phyloP scores from a whole-genome alignment of 2,113 vertebrate species.

The Suricata suricatta region DNA sequence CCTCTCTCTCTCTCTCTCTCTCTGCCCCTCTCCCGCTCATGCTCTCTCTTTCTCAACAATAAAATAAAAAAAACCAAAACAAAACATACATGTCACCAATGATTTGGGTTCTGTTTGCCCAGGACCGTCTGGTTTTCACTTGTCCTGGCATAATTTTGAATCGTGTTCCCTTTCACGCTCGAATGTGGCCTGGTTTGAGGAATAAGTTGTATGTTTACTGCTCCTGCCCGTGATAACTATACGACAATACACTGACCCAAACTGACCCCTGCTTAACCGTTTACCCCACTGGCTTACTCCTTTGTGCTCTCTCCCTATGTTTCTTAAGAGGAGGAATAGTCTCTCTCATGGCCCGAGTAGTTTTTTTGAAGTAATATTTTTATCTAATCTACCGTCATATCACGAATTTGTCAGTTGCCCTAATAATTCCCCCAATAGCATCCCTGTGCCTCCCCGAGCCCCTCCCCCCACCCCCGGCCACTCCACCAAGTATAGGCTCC shows the following conservation, averaged over 20 bases:
- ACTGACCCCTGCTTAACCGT: neutral
- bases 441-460: neutral
- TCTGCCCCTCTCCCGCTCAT: too few relatives aligned
- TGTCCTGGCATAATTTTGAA: neutral
- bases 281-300: neutral
- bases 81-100: too few relatives aligned
- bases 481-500: neutral
- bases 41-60: too few relatives aligned
- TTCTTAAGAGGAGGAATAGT: neutral
- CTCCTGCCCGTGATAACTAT: neutral
- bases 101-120: neutral
- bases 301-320: neutral
- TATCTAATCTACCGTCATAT: neutral
- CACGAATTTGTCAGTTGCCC: neutral
- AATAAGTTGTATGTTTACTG: neutral
- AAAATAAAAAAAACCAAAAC: too few relatives aligned
- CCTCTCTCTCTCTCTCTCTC: too few relatives aligned
- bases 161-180: neutral
- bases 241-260: neutral
- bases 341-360: neutral
- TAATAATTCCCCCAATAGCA: neutral
- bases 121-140: neutral
- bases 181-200: neutral
- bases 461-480: too few relatives aligned
- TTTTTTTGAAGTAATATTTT: neutral